Evolutionary conservation across 1,140 invertebrate genomes (phyloP).

Genomic region (Hyposmocoma kahamanoa): DNA sequence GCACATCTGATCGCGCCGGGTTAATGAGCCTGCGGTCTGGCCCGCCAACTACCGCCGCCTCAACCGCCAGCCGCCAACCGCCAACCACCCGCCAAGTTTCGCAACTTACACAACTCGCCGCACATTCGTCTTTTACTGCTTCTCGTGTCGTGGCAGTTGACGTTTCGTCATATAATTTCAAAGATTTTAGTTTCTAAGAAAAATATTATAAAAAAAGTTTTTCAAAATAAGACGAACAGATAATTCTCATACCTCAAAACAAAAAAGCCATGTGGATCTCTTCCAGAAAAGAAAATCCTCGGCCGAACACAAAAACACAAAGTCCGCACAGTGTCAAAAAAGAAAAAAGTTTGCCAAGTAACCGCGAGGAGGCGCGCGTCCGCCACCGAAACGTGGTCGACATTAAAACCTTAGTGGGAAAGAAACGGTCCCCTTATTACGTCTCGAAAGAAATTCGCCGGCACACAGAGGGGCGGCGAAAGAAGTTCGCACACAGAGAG

Average conservation of each 20-base stretch:
- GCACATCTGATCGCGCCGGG: conserved; percentile 55
- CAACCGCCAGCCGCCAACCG: no score
- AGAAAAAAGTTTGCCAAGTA: conserved; percentile 49
- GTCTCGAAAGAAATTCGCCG: conserved; percentile 71
- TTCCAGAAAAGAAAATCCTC: neutral
- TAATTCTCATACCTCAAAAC: neutral
- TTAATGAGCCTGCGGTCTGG: conserved; percentile 70
- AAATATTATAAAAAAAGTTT: no score
- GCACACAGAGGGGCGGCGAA: conserved; percentile 63
- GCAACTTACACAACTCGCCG: no score
- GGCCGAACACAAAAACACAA: neutral
- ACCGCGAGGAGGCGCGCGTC: conserved; percentile 64
- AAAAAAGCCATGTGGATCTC: neutral
- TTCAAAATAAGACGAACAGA: no score
- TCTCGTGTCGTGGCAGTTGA: no score
- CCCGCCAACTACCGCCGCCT: no score
- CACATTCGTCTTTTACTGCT: no score
- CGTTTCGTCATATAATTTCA: no score
- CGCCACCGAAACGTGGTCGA: conserved; percentile 69
- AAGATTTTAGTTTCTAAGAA: no score
- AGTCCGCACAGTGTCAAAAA: conserved; percentile 22
- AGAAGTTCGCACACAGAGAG: conserved; percentile 63
- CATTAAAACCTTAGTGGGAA: conserved; percentile 73
- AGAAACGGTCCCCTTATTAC: conserved; percentile 73
- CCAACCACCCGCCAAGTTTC: no score